phyloP scores from a whole-genome alignment of 2,113 vertebrate genomes.

The Alethe diademata region DNA sequence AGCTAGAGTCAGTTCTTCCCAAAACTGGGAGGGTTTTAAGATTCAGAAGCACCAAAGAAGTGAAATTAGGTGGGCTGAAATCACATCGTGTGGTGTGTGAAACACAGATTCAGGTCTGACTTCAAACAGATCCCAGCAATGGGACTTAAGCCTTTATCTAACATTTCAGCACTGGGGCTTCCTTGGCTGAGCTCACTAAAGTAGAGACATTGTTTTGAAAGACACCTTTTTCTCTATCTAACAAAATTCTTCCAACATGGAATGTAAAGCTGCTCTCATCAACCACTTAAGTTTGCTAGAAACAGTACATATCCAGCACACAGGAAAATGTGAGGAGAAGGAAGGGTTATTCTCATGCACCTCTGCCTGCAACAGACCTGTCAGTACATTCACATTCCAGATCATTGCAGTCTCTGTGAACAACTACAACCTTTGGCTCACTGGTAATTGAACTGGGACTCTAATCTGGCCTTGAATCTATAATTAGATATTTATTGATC shows the following conservation, averaged over 20 bases:
- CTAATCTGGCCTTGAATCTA: not conserved
- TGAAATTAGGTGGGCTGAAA: not conserved
- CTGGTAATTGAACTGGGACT: not conserved
- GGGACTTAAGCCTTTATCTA: not conserved
- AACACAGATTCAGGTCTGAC: not conserved
- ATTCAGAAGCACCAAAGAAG: not conserved
- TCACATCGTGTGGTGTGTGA: fast-evolving
- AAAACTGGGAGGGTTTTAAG: not conserved
- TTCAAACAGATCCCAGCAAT: not conserved
- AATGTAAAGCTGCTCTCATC: not conserved
- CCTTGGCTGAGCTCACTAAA: not conserved
- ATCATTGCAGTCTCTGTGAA: not conserved
- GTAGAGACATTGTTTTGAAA: not conserved
- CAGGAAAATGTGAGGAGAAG: not conserved
- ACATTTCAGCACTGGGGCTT: not conserved
- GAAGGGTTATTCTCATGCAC: not conserved
- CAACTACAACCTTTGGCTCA: not conserved
- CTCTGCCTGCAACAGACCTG: not conserved
- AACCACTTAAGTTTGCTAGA: not conserved
- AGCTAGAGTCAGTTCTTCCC: not conserved
- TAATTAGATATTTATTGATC: not conserved
- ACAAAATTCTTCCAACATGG: not conserved
- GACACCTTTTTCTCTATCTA: not conserved
- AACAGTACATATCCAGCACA: not conserved
- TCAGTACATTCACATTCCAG: not conserved